Base-by-base conservation (phyloP, 2,888 invertebrate genomes). In the Carterocephalus palaemon region DNA sequence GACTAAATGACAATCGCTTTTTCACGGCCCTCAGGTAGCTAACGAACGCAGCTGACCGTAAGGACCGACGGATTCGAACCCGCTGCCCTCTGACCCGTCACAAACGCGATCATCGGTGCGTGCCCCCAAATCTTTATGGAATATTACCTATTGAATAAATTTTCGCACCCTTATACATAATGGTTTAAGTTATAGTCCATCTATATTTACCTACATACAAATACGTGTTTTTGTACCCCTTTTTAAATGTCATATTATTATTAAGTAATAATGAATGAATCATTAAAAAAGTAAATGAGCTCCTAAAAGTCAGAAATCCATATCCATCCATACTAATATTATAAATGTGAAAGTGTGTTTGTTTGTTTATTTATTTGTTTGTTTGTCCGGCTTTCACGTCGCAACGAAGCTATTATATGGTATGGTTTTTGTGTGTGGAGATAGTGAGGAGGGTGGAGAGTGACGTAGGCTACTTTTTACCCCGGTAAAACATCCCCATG, bases 101-200 rank as follows among this genome's bases (percentile, higher is more conserved):
- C 66, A 70, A 73, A 75, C 62, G 47, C 53, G 56, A 63, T 63
- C 61, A 55, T 48, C 20, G 54, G 51, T 13, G 71, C 72, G 72
- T 73, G 74, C 63, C 50, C 45, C 45, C 63, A 62, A 69, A 64
- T 49, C 56, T 57, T 62, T 55, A 54, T 53, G 56, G 53, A 58
- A 56, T 59, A 56, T 58, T 51, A 42, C 48, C n/a, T n/a, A n/a
- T n/a, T 53, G 61, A 64, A 61, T 64, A 62, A 57, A 59, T 63
- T 60, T 60, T 62, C 59, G 60, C 56, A 58, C 67, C 64, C 64
- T 75, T 65, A 70, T 66, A 63, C 63, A 53, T 54, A n/a, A n/a
- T n/a, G n/a, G n/a, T n/a, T n/a, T n/a, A n/a, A n/a, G n/a, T n/a
- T n/a, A n/a, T n/a, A n/a, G n/a, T n/a, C n/a, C n/a, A n/a, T n/a